Base-by-base conservation (phyloP, 2,797 vertebrate genomes). In the Falco novaeseelandiae region DNA sequence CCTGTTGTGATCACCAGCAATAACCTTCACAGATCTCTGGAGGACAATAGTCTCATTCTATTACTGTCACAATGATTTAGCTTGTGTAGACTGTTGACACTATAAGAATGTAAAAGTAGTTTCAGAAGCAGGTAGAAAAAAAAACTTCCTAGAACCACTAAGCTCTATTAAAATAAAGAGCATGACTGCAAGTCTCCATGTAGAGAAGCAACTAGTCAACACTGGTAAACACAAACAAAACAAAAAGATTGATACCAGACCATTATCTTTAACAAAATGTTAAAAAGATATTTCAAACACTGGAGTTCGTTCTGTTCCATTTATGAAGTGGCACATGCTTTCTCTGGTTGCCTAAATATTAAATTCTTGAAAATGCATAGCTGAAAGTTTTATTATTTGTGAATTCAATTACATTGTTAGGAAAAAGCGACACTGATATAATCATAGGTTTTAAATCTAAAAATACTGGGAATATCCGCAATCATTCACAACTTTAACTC, bases 21-120 rank as follows among this genome's bases (percentile, higher is more conserved):
- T 73, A 92, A 76, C 93, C 95, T 97, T 96, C 88, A 93, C 61
- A 94, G 83, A 89, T 30, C 61, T 67, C 55, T 90, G 59, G 80
- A 94, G 93, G 96, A 90, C 71, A 94, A 78, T 26, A 59, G 78
- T 71, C 54, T 89, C 87, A 70, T 87, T 92, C 67, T 96, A 91
- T 87, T 93, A 89, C 63, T 84, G 78, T 87, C 63, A 91, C 89
- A 87, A 83, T 86, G 69, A 96, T 94, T 95, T 90, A 91, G 78
- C 46, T 77, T 91, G 70, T 77, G 63, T 40, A 93, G 84, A 92
- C 82, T 91, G 91, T 42, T 96, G 86, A 96, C 86, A 95, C 78
- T 67, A 4, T 62, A 92, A 92, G 94, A 96, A 96, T 57, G 54
- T 70, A 82, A 96, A 96, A 78, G 82, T 59, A 92, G 66, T 67